Base-by-base conservation (phyloP, 2,888 invertebrate species). In the Drosophila pegasa region DNA sequence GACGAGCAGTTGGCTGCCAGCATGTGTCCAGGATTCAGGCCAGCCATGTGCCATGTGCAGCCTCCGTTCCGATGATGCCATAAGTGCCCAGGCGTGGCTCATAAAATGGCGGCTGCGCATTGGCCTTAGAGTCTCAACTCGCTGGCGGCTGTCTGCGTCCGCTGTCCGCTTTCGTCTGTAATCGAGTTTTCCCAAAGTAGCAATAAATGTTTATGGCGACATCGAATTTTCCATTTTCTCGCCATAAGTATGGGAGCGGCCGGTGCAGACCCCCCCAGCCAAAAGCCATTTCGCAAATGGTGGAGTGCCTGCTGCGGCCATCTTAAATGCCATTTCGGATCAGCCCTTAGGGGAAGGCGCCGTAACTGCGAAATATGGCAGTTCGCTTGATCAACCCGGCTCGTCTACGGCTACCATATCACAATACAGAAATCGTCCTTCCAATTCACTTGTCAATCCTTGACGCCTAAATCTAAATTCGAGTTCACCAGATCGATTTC, bases 191-290 rank as follows among this genome's bases (percentile, higher is more conserved):
- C 64, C 74, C 83, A 76, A 78, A 79, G 83, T 79, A 78, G 77
- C 76, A 83, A 83, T 90, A 88, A 90, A 90, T 85, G 71, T 89
- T 90, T 88, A 90, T 86, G 76, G 71, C 87, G 48, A 73, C 50
- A 50, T 89, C 82, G 80, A 85, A 88, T 84, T 89, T 89, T 86
- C 83, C 90, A 88, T 89, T 90, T 90, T 87, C 75, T 84, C 71
- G 75, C 55, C 58, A 71, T 84, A 86, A 90, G 89, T 88, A 84
- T 75, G 84, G 77, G 77, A 77, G 76, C 87, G 88, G 76, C 83
- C 88, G 88, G 87, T 82, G 82, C 88, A 84, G 45, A 41, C 52
- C 59, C 25, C 48, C 9, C 6, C 16, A 58, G 35, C 37, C 50
- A 68, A 29, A 55, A 59, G 37, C 60, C 41, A 61, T 61, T 61